Conservation (phyloP, 2,797 vertebrate genomes). For the Eupleurogrammus muticus region DNA sequence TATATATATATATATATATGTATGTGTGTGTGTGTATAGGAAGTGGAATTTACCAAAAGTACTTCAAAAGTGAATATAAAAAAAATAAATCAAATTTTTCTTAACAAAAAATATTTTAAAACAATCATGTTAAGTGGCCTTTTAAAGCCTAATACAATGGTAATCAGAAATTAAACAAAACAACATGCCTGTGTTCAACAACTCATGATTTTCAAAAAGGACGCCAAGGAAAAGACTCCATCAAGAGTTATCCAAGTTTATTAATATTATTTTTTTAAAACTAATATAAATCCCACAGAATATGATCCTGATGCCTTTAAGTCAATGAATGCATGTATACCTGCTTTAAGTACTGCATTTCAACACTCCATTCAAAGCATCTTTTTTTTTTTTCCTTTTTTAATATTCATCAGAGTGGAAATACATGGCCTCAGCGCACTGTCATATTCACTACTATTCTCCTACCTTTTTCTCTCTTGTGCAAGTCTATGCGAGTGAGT, state of each 20-base stretch:
- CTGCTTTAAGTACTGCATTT: slow-evolving; percentile 93
- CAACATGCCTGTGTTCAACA: background rate
- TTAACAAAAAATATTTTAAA: too few relatives aligned
- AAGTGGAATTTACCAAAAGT: too few relatives aligned
- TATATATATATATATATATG: too few relatives aligned
- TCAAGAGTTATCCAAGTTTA: slow-evolving; percentile 98
- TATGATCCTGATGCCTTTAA: slow-evolving; percentile 90
- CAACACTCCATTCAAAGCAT: slow-evolving; percentile 89
- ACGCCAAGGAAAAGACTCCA: slow-evolving; percentile 81
- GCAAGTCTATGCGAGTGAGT: slow-evolving; percentile 96
- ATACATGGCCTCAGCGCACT: slow-evolving; percentile 89
- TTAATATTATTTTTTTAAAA: slow-evolving; percentile 95
- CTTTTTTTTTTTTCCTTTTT: slow-evolving; percentile 68
- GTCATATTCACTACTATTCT: slow-evolving; percentile 84
- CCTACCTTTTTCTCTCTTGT: slow-evolving; percentile 89
- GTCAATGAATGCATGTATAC: slow-evolving; percentile 92
- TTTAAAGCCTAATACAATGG: background rate
- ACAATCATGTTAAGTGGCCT: too few relatives aligned
- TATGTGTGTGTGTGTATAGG: too few relatives aligned
- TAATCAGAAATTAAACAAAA: background rate
- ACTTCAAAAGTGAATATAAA: too few relatives aligned
- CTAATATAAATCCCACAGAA: slow-evolving; percentile 95
- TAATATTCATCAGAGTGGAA: slow-evolving; percentile 87
- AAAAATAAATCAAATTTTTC: too few relatives aligned
- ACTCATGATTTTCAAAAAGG: slow-evolving; percentile 27